These are phyloP conservation scores for Phortica okadai DNA, from an alignment of 2,888 invertebrate species.

Conservation along the genomic window DNA sequence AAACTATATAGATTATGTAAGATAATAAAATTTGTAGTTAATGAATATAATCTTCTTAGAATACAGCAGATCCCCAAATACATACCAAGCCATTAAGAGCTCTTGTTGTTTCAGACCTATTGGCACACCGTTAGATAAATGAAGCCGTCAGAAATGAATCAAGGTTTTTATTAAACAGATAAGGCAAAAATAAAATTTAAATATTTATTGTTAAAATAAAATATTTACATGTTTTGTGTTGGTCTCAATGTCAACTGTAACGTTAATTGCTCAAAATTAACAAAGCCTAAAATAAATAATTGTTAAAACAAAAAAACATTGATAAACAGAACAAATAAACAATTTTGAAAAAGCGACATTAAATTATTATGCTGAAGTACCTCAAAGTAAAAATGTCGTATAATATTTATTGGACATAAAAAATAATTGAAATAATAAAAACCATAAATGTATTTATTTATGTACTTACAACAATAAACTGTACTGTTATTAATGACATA, in stretches of 20 bases:
- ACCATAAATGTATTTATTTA: slow-evolving; percentile 5
- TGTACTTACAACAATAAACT: not conserved
- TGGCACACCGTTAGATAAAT: not conserved
- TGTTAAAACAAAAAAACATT: not conserved
- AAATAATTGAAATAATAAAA: slow-evolving; percentile 1
- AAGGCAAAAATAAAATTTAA: not conserved
- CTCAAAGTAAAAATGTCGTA: slow-evolving; percentile 7
- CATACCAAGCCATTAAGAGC: too few relatives aligned
- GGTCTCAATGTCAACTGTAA: not conserved
- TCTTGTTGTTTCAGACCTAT: not conserved
- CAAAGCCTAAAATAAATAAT: not conserved
- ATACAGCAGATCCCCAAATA: too few relatives aligned
- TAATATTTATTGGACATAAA: slow-evolving; percentile 10
- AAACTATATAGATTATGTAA: too few relatives aligned
- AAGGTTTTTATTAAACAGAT: not conserved
- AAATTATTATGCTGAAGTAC: slow-evolving; percentile 10
- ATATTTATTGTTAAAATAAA: not conserved
- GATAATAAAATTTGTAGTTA: too few relatives aligned
- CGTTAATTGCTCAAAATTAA: slow-evolving; percentile 21
- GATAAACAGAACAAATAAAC: slow-evolving; percentile 1
- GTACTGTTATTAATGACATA: slow-evolving; percentile 20
- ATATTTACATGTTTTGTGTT: not conserved
- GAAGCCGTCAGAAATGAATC: not conserved
- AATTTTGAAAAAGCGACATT: not conserved
- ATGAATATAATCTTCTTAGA: too few relatives aligned